Conservation (phyloP, 2,888 invertebrate genomes). For the Lydus trimaculatus region DNA sequence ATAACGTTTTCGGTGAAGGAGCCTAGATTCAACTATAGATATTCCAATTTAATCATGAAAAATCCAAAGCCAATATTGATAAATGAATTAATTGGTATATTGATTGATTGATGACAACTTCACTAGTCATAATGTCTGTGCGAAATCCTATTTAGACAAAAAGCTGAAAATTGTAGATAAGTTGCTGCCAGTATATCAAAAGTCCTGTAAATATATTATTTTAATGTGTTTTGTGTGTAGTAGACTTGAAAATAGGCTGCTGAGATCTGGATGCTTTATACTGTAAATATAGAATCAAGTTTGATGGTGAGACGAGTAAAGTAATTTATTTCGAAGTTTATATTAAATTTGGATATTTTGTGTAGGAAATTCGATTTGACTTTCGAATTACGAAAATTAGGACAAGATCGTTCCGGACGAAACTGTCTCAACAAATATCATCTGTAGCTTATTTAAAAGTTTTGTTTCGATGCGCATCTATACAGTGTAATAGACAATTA, state of each 20-base stretch:
- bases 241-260: neutral
- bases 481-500: neutral
- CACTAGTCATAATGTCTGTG: neutral
- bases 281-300: neutral
- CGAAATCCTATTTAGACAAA: neutral
- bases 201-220: slow-evolving; percentile 3
- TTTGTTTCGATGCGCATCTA: neutral
- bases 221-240: slow-evolving; percentile 14
- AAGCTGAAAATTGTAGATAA: neutral
- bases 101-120: neutral
- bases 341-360: slow-evolving; percentile 16
- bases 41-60: too few relatives aligned
- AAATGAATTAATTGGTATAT: neutral
- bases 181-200: neutral
- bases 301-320: slow-evolving; percentile 10
- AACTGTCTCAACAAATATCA: slow-evolving; percentile 12
- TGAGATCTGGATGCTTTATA: slow-evolving; percentile 5
- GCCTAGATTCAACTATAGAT: too few relatives aligned
- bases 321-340: slow-evolving; percentile 17
- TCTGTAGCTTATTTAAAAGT: neutral
- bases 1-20: too few relatives aligned
- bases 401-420: neutral
- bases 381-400: slow-evolving; percentile 15
- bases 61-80: neutral
- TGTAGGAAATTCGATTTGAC: slow-evolving; percentile 15